A percentile compares a stretch with the other conserved stretches of the same genome.
Conservation (phyloP, 2,113 vertebrate species). For the Leptobrachium leishanense region DNA sequence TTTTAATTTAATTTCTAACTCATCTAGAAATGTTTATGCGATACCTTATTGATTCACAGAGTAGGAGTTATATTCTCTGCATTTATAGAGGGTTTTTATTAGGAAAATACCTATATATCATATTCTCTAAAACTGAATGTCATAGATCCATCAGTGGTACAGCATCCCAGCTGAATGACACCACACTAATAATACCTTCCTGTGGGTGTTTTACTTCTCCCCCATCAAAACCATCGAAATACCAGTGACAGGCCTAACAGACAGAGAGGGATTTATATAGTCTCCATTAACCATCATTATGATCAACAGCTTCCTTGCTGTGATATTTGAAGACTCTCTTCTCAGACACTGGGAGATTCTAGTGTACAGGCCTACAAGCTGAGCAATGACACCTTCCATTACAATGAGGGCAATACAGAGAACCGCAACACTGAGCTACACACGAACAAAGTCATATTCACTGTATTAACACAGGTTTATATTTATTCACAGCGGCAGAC, state of each 20-base stretch:
- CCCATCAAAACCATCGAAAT: constrained; percentile 38
- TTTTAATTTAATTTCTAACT: too few relatives aligned
- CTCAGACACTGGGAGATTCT: constrained; percentile 24
- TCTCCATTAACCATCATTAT: constrained; percentile 52
- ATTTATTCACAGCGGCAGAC: too few relatives aligned
- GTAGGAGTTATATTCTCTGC: too few relatives aligned
- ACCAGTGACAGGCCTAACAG: constrained; percentile 52
- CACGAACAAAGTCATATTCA: too few relatives aligned
- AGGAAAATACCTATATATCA: constrained; percentile 47
- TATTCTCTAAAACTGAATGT: constrained; percentile 24
- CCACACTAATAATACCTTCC: constrained; percentile 31
- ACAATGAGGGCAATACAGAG: not conserved
- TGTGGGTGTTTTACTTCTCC: constrained; percentile 25
- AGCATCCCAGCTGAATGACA: constrained; percentile 41
- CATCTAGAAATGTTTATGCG: too few relatives aligned
- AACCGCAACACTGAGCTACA: not conserved
- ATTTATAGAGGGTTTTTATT: not conserved
- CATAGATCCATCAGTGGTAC: constrained; percentile 26
- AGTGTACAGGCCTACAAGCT: not conserved
- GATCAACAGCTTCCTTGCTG: constrained; percentile 54
- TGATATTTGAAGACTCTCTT: constrained; percentile 46
- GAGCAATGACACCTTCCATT: constrained; percentile 18
- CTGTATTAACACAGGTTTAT: too few relatives aligned
- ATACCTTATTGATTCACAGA: too few relatives aligned
- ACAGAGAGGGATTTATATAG: constrained; percentile 44